phyloP scores from a whole-genome alignment of 2,113 vertebrate genomes.

The Apistogramma diplotaenia region DNA sequence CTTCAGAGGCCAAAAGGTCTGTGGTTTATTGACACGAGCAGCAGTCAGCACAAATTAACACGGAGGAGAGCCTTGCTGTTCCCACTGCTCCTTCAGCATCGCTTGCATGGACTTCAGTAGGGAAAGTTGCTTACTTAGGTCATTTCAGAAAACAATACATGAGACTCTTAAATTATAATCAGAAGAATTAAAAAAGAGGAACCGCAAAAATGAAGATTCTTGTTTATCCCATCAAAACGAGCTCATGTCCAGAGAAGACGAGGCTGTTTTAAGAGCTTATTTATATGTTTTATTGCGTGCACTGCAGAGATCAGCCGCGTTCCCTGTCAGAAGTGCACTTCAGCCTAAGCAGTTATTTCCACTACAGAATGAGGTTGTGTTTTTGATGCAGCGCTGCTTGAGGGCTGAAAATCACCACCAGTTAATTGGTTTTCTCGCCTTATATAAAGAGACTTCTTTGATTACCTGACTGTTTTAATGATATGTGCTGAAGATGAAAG shows the following conservation, averaged over 20 bases:
- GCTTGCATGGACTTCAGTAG: background rate
- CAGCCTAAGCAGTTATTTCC: background rate
- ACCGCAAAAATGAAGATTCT: no score
- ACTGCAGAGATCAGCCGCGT: background rate
- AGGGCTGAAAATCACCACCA: background rate
- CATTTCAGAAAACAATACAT: background rate
- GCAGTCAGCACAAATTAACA: constrained; percentile 13
- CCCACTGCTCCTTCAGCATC: background rate
- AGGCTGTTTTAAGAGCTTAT: background rate
- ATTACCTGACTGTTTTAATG: background rate
- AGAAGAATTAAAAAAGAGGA: background rate
- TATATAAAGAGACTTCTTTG: background rate
- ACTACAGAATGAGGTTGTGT: background rate
- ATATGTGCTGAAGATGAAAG: background rate
- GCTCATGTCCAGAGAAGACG: background rate
- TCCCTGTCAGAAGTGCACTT: background rate
- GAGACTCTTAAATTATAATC: background rate
- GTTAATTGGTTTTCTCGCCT: background rate
- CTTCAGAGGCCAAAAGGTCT: constrained; percentile 28
- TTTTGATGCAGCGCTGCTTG: background rate
- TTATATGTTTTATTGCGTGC: background rate
- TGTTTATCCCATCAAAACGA: no score
- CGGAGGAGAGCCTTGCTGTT: background rate
- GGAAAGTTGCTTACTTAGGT: background rate
- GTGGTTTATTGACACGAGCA: constrained; percentile 13